phyloP scores from a whole-genome alignment of 1,140 invertebrate genomes.

The Pachypsylla venusta region DNA sequence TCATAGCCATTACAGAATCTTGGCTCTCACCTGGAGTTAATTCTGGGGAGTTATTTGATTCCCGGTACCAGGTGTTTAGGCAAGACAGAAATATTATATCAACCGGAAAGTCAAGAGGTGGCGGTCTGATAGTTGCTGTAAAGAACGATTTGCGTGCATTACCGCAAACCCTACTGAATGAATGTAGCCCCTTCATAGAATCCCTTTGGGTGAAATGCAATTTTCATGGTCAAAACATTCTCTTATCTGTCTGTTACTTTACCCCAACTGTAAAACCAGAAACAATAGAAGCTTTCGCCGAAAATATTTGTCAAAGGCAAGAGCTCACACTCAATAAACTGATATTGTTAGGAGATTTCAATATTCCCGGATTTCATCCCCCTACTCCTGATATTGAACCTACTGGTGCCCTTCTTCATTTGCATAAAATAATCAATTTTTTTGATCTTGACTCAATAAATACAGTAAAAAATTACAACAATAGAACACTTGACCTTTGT shows the following conservation, averaged over 20 bases:
- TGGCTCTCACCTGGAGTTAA: not conserved
- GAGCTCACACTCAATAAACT: not conserved
- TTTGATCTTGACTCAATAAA: too few relatives aligned
- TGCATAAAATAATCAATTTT: too few relatives aligned
- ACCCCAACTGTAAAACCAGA: not conserved
- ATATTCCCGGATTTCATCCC: not conserved
- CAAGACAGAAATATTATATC: not conserved
- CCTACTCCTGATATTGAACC: not conserved
- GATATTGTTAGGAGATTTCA: not conserved
- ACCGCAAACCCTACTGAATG: not conserved
- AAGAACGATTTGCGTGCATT: not conserved
- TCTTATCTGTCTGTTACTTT: not conserved
- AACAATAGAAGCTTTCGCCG: not conserved
- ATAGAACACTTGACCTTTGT: too few relatives aligned
- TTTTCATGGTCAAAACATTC: not conserved
- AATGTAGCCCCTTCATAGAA: not conserved
- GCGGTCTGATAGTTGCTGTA: not conserved
- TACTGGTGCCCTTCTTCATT: too few relatives aligned
- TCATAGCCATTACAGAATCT: not conserved
- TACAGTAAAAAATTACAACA: too few relatives aligned
- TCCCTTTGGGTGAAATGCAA: not conserved
- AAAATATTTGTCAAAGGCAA: not conserved
- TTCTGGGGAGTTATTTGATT: conserved; percentile 1
- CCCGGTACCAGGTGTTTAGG: not conserved
- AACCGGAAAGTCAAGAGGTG: not conserved